phyloP scores from a whole-genome alignment of 1,140 invertebrate species.

The Heliconius congener region DNA sequence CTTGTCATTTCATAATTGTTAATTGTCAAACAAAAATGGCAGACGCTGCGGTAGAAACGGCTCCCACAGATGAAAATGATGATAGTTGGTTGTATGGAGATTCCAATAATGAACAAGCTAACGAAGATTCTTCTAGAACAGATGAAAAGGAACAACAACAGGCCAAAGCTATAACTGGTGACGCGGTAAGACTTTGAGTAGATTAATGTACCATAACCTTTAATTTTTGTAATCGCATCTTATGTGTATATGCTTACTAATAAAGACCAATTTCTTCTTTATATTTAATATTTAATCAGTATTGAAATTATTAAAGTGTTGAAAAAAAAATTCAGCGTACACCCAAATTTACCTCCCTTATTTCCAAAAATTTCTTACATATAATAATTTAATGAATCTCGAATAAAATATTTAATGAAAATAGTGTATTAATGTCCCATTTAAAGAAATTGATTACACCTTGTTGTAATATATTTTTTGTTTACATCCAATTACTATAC shows the following conservation, averaged over 20 bases:
- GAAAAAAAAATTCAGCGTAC: too few species aligned
- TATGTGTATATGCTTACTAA: constrained; percentile 2
- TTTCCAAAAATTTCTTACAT: too few species aligned
- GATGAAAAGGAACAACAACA: constrained; percentile 49
- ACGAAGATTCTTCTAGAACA: constrained; percentile 54
- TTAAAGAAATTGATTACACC: neutral
- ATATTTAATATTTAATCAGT: neutral
- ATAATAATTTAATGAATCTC: too few species aligned
- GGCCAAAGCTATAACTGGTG: constrained; percentile 36
- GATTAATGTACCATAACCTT: constrained; percentile 50
- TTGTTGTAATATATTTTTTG: neutral
- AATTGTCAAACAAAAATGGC: constrained; percentile 58
- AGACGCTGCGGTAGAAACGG: constrained; percentile 60
- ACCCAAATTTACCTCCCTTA: too few species aligned
- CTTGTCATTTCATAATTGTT: neutral
- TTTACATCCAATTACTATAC: neutral
- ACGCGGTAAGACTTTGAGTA: constrained; percentile 41
- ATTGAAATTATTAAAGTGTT: too few species aligned
- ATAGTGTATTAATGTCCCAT: neutral
- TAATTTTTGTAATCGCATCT: constrained; percentile 26
- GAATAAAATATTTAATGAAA: neutral
- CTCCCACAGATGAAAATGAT: constrained; percentile 86
- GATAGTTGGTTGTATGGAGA: constrained; percentile 90
- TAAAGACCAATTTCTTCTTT: neutral
- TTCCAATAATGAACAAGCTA: constrained; percentile 74